phyloP scores from a whole-genome alignment of 2,113 vertebrate genomes.

The Corynorhinus townsendii region DNA sequence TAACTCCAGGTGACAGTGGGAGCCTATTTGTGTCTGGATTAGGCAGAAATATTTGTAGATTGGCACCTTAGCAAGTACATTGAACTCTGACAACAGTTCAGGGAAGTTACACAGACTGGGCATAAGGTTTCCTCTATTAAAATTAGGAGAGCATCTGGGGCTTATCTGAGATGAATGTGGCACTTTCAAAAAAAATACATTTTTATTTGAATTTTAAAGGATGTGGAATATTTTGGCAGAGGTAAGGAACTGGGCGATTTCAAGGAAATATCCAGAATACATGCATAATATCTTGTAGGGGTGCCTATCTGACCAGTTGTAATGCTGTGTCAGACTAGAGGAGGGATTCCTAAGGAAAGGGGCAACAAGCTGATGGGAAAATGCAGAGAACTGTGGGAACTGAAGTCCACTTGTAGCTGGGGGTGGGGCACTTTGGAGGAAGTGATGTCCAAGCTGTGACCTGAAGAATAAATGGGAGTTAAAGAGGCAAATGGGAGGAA shows the following conservation, averaged over 20 bases:
- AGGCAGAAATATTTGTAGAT: background rate
- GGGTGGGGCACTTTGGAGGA: background rate
- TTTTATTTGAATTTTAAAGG: slow-evolving; percentile 21
- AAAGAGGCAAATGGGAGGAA: background rate
- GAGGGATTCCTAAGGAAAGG: background rate
- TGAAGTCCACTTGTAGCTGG: background rate
- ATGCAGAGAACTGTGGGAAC: background rate
- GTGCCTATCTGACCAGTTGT: background rate
- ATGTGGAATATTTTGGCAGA: background rate
- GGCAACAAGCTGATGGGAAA: background rate
- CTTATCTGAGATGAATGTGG: background rate
- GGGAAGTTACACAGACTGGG: background rate
- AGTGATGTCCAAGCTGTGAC: background rate
- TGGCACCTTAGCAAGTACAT: background rate
- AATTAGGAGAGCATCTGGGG: background rate
- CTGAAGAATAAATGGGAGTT: background rate
- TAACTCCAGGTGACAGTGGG: background rate
- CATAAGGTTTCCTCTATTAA: background rate
- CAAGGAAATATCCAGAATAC: background rate
- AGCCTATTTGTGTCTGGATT: background rate
- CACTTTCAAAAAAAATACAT: background rate
- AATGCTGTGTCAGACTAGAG: background rate
- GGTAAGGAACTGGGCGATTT: background rate
- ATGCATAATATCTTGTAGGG: background rate
- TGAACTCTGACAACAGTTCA: background rate